Conservation (phyloP, 2,113 vertebrate species). For the Penelope pileata region DNA sequence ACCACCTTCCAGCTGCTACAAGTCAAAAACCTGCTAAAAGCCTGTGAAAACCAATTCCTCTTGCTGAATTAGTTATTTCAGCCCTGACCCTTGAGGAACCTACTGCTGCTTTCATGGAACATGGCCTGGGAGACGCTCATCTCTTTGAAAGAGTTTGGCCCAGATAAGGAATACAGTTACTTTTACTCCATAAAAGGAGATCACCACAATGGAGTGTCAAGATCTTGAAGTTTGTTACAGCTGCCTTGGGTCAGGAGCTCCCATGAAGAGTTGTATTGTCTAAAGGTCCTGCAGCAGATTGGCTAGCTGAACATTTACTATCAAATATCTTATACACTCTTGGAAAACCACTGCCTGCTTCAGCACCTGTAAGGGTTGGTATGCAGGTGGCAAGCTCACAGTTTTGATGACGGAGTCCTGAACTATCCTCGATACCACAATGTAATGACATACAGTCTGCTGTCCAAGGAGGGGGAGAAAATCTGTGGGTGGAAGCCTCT, state of each 20-base stretch:
- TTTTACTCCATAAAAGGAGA: not conserved
- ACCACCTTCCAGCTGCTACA: not conserved
- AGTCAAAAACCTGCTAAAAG: not conserved
- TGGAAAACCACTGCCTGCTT: not conserved
- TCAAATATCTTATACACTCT: not conserved
- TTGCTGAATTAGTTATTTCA: not conserved
- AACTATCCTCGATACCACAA: not conserved
- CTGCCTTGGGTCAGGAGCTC: not conserved
- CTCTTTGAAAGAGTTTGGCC: not conserved
- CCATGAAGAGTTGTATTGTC: not conserved
- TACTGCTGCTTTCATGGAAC: not conserved
- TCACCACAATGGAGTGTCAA: not conserved
- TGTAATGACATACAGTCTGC: not conserved
- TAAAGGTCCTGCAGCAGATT: not conserved
- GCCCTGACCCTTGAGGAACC: not conserved
- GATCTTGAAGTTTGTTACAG: not conserved
- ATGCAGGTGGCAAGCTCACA: not conserved
- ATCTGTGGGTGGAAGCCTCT: not conserved
- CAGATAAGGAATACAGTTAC: not conserved
- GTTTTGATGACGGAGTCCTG: not conserved
- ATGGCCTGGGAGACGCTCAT: not conserved
- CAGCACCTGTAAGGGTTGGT: not conserved
- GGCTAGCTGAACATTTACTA: not conserved
- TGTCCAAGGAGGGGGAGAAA: not conserved
- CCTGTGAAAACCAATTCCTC: not conserved